Percentiles rank a stretch among this genome's conserved stretches.
Evolutionary conservation across 2,113 vertebrate genomes (phyloP).

Genomic region (Pelecanoides urinatrix): DNA sequence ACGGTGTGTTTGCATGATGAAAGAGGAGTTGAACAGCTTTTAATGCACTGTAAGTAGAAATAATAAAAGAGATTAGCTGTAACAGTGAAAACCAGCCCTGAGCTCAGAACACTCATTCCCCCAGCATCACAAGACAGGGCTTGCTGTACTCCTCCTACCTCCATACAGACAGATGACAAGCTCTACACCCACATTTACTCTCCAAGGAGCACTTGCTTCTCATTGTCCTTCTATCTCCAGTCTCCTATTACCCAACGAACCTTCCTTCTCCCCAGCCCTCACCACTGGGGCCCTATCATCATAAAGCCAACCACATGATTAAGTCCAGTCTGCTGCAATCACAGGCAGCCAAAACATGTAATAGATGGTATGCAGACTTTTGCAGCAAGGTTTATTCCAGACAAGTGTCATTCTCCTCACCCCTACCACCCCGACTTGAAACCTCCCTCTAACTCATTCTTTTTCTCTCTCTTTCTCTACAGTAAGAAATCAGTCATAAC

Average conservation of each 20-base stretch:
- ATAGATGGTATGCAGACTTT: neutral
- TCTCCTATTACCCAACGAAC: neutral
- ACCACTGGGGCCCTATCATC: neutral
- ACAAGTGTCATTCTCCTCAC: neutral
- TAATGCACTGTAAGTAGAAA: neutral
- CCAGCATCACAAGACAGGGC: neutral
- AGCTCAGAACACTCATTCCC: neutral
- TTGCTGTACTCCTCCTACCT: neutral
- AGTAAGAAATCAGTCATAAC: neutral
- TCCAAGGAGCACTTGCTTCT: neutral
- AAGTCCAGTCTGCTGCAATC: neutral
- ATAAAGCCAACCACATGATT: neutral
- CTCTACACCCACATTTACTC: neutral
- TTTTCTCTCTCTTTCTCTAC: neutral
- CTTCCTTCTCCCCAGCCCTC: neutral
- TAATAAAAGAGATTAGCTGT: neutral
- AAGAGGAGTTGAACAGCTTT: neutral
- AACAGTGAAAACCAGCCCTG: neutral
- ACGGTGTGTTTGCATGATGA: neutral
- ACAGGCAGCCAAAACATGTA: neutral
- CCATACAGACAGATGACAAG: neutral
- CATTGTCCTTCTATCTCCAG: neutral
- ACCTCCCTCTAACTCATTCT: neutral
- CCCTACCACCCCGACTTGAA: rapidly evolving
- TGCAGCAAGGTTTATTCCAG: neutral